Percentiles rank a stretch among this genome's conserved stretches.
Conservation (phyloP, 2,797 vertebrate genomes). For the Anisognathus igniventris region DNA sequence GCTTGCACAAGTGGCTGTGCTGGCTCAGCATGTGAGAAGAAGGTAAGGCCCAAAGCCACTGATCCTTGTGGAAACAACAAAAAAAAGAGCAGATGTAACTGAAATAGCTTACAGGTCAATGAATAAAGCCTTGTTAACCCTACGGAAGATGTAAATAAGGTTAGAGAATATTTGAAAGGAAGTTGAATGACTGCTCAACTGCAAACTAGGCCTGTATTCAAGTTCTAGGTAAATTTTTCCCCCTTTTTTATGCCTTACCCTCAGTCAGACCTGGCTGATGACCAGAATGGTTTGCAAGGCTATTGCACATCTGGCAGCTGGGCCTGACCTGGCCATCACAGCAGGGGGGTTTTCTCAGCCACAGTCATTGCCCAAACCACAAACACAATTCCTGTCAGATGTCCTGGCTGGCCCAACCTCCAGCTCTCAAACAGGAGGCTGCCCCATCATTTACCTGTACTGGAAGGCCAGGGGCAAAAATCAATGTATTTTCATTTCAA, state of each 20-base stretch:
- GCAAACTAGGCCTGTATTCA: background rate
- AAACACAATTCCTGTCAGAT: background rate
- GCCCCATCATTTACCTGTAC: background rate
- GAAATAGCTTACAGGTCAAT: background rate
- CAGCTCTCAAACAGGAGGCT: background rate
- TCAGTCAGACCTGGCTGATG: background rate
- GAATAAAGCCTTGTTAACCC: background rate
- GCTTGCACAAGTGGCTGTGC: background rate
- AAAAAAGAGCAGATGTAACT: background rate
- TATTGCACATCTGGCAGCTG: background rate
- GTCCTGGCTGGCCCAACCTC: background rate
- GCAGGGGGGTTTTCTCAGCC: background rate
- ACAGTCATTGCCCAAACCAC: background rate
- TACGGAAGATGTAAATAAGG: background rate
- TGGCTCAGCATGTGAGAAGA: slow-evolving; percentile 62
- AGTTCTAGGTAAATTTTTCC: fast-evolving
- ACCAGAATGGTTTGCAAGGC: background rate
- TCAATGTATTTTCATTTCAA: background rate
- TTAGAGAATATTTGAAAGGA: background rate
- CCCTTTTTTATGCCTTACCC: background rate
- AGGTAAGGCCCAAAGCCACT: slow-evolving; percentile 15
- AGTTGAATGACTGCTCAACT: background rate
- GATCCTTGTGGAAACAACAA: background rate
- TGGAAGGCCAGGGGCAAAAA: background rate
- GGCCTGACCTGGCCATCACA: background rate